Percentiles rank a stretch among this genome's conserved stretches.
Evolutionary conservation across 2,888 invertebrate genomes (phyloP).

Genomic region (Carpatolechia fugitivella): DNA sequence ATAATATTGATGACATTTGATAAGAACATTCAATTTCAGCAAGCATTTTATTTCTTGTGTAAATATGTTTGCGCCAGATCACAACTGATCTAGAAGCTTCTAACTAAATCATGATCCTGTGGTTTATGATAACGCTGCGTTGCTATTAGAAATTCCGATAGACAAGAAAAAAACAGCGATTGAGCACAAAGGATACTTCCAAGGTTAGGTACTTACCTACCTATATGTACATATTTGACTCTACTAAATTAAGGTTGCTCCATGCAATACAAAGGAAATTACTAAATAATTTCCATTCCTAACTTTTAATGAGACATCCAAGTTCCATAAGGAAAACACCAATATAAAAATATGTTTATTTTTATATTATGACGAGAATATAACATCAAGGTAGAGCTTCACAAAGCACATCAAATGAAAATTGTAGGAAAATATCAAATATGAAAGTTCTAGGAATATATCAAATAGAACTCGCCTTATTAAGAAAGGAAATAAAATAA

Average conservation of each 20-base stretch:
- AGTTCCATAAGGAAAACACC: not conserved
- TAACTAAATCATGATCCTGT: constrained; percentile 32
- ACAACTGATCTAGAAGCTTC: constrained; percentile 22
- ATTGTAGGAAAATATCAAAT: constrained; percentile 30
- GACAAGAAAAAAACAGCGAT: constrained; percentile 32
- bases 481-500: no score
- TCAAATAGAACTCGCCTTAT: constrained; percentile 21
- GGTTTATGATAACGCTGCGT: constrained; percentile 37
- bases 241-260: not conserved
- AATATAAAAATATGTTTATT: no score
- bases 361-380: constrained; percentile 22
- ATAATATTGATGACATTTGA: not conserved
- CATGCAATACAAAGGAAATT: not conserved
- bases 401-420: constrained; percentile 29
- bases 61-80: not conserved
- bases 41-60: not conserved
- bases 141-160: constrained; percentile 38
- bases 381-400: not conserved
- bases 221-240: not conserved
- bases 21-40: not conserved
- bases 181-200: constrained; percentile 9
- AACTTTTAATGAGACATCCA: constrained; percentile 1
- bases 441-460: constrained; percentile 32
- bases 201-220: constrained; percentile 16
- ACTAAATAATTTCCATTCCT: not conserved